Percentiles rank a stretch among this genome's conserved stretches.
These are phyloP conservation scores for Acanthaster planci DNA, from an alignment of 35 echinoderm and acorn worm species.

Conservation along the genomic window DNA sequence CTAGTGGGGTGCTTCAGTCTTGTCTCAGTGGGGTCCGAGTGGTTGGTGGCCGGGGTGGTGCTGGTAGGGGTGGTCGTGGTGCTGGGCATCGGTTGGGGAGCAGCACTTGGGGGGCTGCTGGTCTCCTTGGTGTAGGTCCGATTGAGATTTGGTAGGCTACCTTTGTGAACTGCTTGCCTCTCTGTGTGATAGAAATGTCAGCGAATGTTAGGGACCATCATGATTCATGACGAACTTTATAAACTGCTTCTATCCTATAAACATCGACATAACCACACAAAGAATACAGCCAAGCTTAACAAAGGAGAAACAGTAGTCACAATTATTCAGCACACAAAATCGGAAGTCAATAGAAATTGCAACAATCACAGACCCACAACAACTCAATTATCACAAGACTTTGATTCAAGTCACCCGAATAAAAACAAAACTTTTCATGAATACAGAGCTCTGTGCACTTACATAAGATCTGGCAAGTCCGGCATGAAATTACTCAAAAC, in stretches of 20 bases:
- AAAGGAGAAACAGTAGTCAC: no score
- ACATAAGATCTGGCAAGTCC: no score
- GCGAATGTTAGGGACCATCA: no score
- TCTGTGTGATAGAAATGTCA: slow-evolving; percentile 13
- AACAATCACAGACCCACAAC: no score
- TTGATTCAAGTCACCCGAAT: background rate
- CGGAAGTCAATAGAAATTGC: no score
- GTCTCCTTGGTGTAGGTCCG: slow-evolving; percentile 18
- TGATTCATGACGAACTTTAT: no score
- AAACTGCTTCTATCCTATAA: no score
- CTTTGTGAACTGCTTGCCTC: slow-evolving; percentile 40
- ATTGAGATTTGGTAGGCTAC: slow-evolving; percentile 60
- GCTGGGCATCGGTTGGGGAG: slow-evolving; percentile 13
- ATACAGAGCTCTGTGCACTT: no score
- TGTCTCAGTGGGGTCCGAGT: background rate
- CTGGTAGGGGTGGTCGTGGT: slow-evolving; percentile 21
- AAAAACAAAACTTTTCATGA: slow-evolving; percentile 4
- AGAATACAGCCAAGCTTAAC: no score
- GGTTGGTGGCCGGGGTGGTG: background rate
- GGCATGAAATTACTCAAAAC: background rate
- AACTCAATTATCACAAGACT: background rate
- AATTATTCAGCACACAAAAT: no score
- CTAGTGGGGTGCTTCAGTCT: slow-evolving; percentile 55
- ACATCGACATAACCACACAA: no score
- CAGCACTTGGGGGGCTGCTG: slow-evolving; percentile 6